Base-by-base conservation (phyloP, 2,797 vertebrate genomes). In the Margarornis squamiger region DNA sequence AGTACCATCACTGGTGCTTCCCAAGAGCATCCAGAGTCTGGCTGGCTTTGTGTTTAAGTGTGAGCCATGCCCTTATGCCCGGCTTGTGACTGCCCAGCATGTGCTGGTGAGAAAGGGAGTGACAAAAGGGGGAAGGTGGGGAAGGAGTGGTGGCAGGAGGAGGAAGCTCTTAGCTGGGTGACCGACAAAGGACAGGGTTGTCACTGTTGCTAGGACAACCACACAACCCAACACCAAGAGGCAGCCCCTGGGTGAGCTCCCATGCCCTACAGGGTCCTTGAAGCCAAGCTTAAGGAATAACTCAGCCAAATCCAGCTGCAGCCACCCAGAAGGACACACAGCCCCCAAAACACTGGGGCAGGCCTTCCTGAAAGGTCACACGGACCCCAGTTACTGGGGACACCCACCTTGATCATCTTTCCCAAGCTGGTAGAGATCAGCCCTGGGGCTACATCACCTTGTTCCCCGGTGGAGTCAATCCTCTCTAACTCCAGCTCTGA, bases 31-130 rank as follows among this genome's bases (percentile, higher is more conserved):
- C 49, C 59, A 21, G 58, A n/a, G 54, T 7, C 58, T 7, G 5
- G 15, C 52, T 57, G 32, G 52, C 27, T 75, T 45, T 26, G 12
- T 6, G 5, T 66, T 70, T 52, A 86, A 66, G 27, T 15, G 24
- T 0, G 2, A 84, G 59, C 29, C 48, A 10, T 68, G 32, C 5
- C 58, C 22, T 46, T 23, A 20, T 4, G 23, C 19, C 59, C 0
- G 1, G 45, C 15, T 58, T 34, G 48, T n/a, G 27, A 52, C 13
- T 45, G 30, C 48, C 46, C 63, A 67, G 38, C 9, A 19, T 24
- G 23, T 1, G 0, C 4, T 3, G 52, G 45, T 55, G 2, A 71
- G 55, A 71, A 73, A 46, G 7, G 29, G 13, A 54, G 54, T 2
- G 2, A 41, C 19, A 15, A 30, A 46, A 46, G 43, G 17, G 12